Evolutionary conservation across 2,797 vertebrate species (phyloP).

Genomic region (Hydrophis major): DNA sequence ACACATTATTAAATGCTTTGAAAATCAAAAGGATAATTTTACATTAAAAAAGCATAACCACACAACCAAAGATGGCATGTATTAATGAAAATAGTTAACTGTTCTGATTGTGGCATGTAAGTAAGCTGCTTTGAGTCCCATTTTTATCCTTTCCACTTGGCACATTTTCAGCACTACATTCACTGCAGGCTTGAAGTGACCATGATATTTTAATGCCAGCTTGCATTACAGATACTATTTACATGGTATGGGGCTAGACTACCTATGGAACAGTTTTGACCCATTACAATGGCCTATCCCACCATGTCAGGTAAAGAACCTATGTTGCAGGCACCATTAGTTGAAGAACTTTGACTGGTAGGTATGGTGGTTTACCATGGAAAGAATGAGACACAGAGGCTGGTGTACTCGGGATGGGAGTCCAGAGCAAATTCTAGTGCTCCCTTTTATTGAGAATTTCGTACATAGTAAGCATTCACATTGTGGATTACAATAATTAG

Average conservation of each 20-base stretch:
- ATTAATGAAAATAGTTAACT: constrained; percentile 4
- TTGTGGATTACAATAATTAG: too few species aligned
- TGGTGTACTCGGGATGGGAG: too few species aligned
- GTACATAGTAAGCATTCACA: too few species aligned
- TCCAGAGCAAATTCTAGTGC: too few species aligned
- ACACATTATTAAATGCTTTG: not conserved
- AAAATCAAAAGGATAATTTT: not conserved
- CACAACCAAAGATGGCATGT: not conserved
- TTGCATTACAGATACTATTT: not conserved
- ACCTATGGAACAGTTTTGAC: too few species aligned
- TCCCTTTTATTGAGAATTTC: too few species aligned
- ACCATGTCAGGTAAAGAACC: too few species aligned
- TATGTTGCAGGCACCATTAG: too few species aligned
- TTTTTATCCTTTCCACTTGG: constrained; percentile 1
- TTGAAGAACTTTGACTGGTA: too few species aligned
- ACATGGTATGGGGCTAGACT: not conserved
- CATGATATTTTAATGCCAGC: not conserved
- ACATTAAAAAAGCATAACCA: not conserved
- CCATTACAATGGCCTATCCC: too few species aligned
- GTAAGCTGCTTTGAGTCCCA: not conserved
- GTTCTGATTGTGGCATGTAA: not conserved
- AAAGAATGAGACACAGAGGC: too few species aligned
- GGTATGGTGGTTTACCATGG: too few species aligned
- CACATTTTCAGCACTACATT: not conserved
- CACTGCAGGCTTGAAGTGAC: not conserved